phyloP scores from a whole-genome alignment of 2,113 vertebrate species.

The Catharus minimus region DNA sequence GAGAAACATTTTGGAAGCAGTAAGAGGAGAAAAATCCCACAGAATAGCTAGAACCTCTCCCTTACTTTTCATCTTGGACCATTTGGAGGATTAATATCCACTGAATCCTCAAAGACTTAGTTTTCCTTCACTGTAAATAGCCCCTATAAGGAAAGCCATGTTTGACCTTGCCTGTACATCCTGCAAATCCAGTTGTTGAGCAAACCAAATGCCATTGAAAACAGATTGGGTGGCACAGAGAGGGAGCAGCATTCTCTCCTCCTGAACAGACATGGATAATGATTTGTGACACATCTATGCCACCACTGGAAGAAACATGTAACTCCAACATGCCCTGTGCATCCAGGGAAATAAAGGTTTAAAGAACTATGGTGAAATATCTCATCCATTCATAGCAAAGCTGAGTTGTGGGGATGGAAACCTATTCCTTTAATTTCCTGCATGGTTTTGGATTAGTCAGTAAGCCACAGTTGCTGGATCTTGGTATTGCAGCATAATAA shows the following conservation, averaged over 20 bases:
- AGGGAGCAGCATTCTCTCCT: background rate
- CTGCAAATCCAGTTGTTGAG: background rate
- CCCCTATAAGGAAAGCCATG: background rate
- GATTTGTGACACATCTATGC: background rate
- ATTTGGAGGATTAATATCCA: background rate
- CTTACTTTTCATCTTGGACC: background rate
- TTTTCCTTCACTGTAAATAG: background rate
- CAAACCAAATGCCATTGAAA: background rate
- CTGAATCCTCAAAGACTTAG: background rate
- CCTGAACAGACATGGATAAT: background rate
- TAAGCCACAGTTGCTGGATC: constrained; percentile 1
- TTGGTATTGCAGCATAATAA: background rate
- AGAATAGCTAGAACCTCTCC: background rate
- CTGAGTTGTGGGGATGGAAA: constrained; percentile 2
- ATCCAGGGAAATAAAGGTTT: background rate
- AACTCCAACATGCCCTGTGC: background rate
- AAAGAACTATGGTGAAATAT: constrained; percentile 28
- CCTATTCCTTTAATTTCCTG: constrained; percentile 17
- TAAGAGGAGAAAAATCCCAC: background rate
- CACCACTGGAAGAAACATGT: background rate
- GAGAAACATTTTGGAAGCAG: background rate
- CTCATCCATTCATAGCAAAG: constrained; percentile 34
- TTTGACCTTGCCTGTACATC: background rate
- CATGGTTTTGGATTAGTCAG: constrained; percentile 10
- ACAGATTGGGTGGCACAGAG: rapidly evolving